A percentile compares a stretch with the other conserved stretches of the same genome.
phyloP scores from a whole-genome alignment of 1,140 invertebrate species.

The Rhagoletis pomonella region DNA sequence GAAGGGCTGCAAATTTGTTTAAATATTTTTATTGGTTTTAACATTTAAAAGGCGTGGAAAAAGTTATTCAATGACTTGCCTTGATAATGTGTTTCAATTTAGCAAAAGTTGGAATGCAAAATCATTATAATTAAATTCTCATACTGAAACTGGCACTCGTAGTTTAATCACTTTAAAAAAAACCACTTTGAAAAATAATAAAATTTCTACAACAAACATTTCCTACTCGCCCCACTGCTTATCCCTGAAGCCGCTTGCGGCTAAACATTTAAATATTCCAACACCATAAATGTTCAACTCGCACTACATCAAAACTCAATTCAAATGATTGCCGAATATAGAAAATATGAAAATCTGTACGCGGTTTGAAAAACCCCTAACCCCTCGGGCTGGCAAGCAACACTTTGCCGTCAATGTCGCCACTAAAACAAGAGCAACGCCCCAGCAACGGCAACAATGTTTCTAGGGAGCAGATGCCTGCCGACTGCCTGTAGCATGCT shows the following conservation, averaged over 20 bases:
- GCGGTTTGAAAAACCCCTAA: background rate
- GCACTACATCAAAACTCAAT: slow-evolving; percentile 28
- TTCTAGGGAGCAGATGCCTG: background rate
- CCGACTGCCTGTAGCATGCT: background rate
- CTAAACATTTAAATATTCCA: slow-evolving; percentile 48
- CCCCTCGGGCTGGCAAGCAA: slow-evolving; percentile 49
- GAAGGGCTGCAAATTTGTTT: too few species aligned
- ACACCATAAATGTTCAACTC: slow-evolving; percentile 38
- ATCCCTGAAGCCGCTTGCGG: slow-evolving; percentile 1
- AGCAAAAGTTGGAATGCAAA: background rate
- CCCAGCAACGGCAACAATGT: background rate
- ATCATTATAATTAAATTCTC: background rate
- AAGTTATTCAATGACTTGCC: too few species aligned
- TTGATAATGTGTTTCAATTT: background rate
- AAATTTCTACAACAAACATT: background rate
- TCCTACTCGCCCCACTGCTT: background rate
- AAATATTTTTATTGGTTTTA: too few species aligned
- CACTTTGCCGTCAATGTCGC: slow-evolving; percentile 47
- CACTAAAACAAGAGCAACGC: background rate
- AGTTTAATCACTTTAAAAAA: too few species aligned
- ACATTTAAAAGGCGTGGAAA: too few species aligned
- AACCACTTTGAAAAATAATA: too few species aligned
- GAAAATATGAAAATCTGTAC: slow-evolving; percentile 9
- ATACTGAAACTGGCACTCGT: too few species aligned
- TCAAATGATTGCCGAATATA: slow-evolving; percentile 27